Percentiles rank a stretch among this genome's conserved stretches.
These are phyloP conservation scores for Conus ventricosus DNA, from an alignment of 1,140 invertebrate genomes.

Conservation along the genomic window DNA sequence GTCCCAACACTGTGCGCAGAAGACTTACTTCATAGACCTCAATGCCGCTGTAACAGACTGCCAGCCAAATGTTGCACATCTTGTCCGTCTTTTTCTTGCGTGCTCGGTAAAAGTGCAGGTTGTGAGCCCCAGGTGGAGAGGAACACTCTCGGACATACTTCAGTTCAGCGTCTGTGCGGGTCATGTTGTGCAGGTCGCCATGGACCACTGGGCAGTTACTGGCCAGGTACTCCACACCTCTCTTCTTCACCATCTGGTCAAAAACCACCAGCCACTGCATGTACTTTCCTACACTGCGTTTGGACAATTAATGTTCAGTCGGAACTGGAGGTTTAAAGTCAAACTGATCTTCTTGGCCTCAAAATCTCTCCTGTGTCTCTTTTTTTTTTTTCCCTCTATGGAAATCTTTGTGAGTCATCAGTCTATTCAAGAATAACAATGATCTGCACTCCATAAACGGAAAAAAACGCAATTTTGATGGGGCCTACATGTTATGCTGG, in stretches of 20 bases:
- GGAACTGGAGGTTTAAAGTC: no score
- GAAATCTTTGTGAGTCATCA: no score
- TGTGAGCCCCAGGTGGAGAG: conserved; percentile 88
- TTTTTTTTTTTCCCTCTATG: no score
- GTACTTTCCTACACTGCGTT: no score
- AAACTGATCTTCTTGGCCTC: no score
- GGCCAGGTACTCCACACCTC: conserved; percentile 80
- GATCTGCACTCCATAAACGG: no score
- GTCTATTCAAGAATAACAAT: no score
- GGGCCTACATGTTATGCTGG: no score
- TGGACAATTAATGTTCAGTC: no score
- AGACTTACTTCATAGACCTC: conserved; percentile 82
- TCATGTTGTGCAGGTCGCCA: conserved; percentile 85
- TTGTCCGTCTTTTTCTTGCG: conserved; percentile 83
- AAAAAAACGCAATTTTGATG: no score
- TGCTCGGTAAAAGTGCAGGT: conserved; percentile 92
- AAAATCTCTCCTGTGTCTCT: no score
- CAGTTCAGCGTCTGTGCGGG: conserved; percentile 85
- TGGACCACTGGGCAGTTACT: conserved; percentile 80
- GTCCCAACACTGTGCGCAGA: not conserved
- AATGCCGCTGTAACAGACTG: conserved; percentile 86
- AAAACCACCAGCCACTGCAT: not conserved
- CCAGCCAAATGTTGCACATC: conserved; percentile 70
- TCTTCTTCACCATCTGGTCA: conserved; percentile 76
- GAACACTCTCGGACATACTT: conserved; percentile 93